Conservation (phyloP, 2,113 vertebrate species). For the Poecilia latipinna region DNA sequence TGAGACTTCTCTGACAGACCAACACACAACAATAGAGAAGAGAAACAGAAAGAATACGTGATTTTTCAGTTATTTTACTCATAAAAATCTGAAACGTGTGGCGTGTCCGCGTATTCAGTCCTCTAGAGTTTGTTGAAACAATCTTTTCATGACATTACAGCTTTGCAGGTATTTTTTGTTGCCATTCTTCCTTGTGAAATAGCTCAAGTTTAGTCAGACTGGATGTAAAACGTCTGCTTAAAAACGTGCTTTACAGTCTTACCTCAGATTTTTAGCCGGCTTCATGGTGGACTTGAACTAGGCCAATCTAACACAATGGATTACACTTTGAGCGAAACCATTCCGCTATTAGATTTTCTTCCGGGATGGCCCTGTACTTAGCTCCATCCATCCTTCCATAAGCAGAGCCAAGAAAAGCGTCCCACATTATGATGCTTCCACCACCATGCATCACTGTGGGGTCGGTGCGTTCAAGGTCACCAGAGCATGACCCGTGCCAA, state of each 20-base stretch:
- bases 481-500: neutral
- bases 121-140: no score
- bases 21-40: neutral
- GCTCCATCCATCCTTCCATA: no score
- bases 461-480: neutral
- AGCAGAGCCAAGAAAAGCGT: neutral
- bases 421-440: neutral
- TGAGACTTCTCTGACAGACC: neutral
- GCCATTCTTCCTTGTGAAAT: neutral
- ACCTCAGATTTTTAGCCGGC: neutral
- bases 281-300: neutral
- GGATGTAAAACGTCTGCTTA: no score
- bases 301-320: neutral
- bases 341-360: neutral
- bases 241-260: neutral
- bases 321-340: neutral
- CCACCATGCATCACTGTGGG: neutral
- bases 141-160: no score
- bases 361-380: neutral
- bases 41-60: no score
- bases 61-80: neutral
- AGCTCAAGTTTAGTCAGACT: no score
- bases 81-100: neutral
- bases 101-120: neutral
- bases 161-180: neutral